Percentiles rank a stretch among this genome's conserved stretches.
phyloP scores from a whole-genome alignment of 1,140 invertebrate species.

The Amyelois transitella region DNA sequence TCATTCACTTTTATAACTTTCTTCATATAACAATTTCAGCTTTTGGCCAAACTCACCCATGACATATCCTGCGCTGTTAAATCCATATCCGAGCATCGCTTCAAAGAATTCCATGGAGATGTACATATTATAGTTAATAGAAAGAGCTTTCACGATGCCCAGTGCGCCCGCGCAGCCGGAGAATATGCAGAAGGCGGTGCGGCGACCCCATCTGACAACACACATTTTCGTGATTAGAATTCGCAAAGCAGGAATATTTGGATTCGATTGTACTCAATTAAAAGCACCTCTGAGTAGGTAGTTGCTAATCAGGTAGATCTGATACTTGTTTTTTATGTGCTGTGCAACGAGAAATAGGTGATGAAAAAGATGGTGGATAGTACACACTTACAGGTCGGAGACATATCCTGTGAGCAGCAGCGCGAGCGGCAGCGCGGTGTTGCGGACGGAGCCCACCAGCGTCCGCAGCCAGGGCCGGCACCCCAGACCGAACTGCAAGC shows the following conservation, averaged over 20 bases:
- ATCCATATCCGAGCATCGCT: conserved; percentile 69
- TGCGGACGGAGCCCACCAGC: conserved; percentile 81
- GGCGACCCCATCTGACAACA: conserved; percentile 71
- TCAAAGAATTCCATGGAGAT: conserved; percentile 74
- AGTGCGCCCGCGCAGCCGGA: conserved; percentile 49
- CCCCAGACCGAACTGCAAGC: conserved; percentile 47
- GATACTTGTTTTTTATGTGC: no score
- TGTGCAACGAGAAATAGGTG: neutral
- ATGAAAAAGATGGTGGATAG: neutral
- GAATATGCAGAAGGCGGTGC: conserved; percentile 68
- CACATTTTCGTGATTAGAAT: neutral
- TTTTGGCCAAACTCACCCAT: conserved; percentile 63
- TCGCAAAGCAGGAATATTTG: neutral
- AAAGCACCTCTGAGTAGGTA: no score
- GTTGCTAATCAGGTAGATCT: no score
- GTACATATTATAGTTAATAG: conserved; percentile 74
- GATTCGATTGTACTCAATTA: no score
- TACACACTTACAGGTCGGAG: conserved; percentile 75
- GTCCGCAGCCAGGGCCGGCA: conserved; percentile 80
- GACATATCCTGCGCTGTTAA: conserved; percentile 76
- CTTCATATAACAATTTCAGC: neutral
- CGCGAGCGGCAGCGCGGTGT: conserved; percentile 80
- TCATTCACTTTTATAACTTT: no score
- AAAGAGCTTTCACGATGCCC: conserved; percentile 73
- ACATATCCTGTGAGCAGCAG: conserved; percentile 79